A percentile compares a stretch with the other conserved stretches of the same genome.
phyloP scores from a whole-genome alignment of 2,113 vertebrate genomes.

The Herpetotheres cachinnans region DNA sequence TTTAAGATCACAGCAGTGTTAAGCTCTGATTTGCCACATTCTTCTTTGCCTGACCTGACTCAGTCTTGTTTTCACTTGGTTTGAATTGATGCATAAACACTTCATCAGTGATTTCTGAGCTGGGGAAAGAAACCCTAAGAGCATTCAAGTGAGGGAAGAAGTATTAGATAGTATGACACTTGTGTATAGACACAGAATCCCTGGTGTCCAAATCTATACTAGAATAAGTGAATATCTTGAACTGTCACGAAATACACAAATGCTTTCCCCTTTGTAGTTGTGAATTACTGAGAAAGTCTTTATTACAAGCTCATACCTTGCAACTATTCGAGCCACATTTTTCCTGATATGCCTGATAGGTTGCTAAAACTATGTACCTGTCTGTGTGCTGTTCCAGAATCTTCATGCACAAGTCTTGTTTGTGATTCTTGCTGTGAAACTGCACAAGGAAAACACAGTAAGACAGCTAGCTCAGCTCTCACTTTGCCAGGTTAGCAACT shows the following conservation, averaged over 20 bases:
- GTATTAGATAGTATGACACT: not conserved
- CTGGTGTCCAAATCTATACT: not conserved
- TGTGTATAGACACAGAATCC: not conserved
- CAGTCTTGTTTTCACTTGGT: not conserved
- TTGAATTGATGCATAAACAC: not conserved
- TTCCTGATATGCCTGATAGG: not conserved
- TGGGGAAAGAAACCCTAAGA: not conserved
- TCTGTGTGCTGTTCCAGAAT: not conserved
- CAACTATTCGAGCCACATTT: not conserved
- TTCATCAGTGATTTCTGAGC: not conserved
- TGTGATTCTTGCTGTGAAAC: not conserved
- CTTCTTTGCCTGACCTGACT: not conserved
- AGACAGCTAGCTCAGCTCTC: not conserved
- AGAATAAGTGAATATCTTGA: not conserved
- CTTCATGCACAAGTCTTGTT: not conserved
- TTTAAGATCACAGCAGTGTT: not conserved
- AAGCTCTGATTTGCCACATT: not conserved
- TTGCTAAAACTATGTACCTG: not conserved
- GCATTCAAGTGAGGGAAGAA: not conserved
- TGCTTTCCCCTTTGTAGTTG: not conserved
- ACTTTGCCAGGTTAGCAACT: slow-evolving; percentile 39
- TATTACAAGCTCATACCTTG: not conserved
- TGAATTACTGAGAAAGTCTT: not conserved
- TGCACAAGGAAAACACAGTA: not conserved
- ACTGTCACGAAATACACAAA: not conserved